phyloP scores from a whole-genome alignment of 2,113 vertebrate species.

The Lasiurus cinereus region DNA sequence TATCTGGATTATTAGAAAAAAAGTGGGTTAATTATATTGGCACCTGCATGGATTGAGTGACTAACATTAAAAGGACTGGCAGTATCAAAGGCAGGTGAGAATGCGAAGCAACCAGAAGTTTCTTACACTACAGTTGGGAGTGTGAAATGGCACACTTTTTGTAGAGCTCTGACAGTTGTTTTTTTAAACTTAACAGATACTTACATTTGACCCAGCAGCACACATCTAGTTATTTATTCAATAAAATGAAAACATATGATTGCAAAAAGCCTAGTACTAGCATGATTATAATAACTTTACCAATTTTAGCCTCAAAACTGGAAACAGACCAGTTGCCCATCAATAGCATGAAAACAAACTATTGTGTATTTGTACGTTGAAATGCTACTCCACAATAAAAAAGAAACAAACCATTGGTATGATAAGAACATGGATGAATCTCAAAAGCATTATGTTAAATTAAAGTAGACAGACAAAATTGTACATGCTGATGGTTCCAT shows the following conservation, averaged over 20 bases:
- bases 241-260: not conserved
- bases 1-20: conserved; percentile 23
- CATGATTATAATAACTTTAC: not conserved
- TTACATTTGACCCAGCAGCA: not conserved
- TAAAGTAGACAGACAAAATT: not conserved
- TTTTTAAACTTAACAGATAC: not conserved
- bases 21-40: not conserved
- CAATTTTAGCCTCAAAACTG: not conserved
- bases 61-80: not conserved
- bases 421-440: not conserved
- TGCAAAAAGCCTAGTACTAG: not conserved
- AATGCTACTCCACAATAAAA: not conserved
- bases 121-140: not conserved
- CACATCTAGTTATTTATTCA: not conserved
- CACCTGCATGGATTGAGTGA: not conserved
- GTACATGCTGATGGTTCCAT: not conserved
- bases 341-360: not conserved
- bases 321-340: not conserved
- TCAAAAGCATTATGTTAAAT: not conserved
- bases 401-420: not conserved
- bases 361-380: not conserved
- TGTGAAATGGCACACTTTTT: not conserved
- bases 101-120: not conserved
- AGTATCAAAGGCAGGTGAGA: not conserved
- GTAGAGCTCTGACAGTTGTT: not conserved